A percentile compares a stretch with the other conserved stretches of the same genome.
These are phyloP conservation scores for Ciconia boyciana DNA, from an alignment of 2,113 vertebrate species.

Conservation along the genomic window DNA sequence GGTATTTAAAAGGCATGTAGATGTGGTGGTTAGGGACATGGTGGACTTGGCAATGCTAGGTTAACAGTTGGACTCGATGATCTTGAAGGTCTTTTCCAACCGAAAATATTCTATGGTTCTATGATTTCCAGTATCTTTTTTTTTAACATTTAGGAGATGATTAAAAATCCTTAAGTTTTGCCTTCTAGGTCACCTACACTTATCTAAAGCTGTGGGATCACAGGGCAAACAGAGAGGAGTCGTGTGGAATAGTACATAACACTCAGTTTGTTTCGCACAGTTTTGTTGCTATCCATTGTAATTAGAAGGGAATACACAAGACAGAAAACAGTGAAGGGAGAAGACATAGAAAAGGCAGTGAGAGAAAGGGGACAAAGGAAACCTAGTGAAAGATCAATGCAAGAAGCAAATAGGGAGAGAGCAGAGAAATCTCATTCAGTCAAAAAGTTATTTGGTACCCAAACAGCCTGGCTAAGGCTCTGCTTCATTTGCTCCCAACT, in stretches of 20 bases:
- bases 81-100: not conserved
- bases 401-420: not conserved
- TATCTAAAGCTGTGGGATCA: not conserved
- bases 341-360: not conserved
- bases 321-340: not conserved
- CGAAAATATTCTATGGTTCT: not conserved
- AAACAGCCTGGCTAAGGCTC: not conserved
- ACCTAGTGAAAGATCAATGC: not conserved
- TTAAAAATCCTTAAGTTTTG: not conserved
- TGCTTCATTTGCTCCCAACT: not conserved
- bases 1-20: not conserved
- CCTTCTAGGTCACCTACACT: not conserved
- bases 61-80: not conserved
- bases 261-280: not conserved
- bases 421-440: not conserved
- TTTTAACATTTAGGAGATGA: not conserved
- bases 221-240: not conserved
- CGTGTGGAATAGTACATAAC: not conserved
- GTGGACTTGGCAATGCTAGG: not conserved
- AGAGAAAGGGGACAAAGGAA: not conserved
- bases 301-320: not conserved
- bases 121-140: not conserved
- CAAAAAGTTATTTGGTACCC: not conserved
- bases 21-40: not conserved
- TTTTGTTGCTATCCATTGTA: not conserved